Evolutionary conservation across 2,797 vertebrate species (phyloP), one percentile per base, ranked within the genome.

Genomic region (Podarcis lilfordi): DNA sequence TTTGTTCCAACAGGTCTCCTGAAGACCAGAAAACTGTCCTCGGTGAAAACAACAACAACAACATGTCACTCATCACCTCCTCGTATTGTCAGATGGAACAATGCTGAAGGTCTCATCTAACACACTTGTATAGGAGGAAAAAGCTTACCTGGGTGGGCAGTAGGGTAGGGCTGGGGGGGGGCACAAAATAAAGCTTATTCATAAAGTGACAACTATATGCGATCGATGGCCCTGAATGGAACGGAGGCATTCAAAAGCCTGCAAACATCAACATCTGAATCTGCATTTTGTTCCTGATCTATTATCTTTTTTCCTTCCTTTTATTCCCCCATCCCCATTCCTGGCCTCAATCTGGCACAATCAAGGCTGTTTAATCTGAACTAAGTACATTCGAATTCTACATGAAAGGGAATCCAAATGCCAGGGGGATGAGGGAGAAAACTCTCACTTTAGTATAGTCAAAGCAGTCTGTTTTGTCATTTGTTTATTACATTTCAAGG

Each of bases 1-100:
- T 85, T 96, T 94, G 87, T 94, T 92, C 91, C 90, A 94, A 91
- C 95, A 95, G 75, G 29, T 93, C 92, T 95, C 89, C 90, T 83
- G 80, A 84, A 93, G 94, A 94, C 89, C 92, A 85, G 77, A 93
- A 92, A 95, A 95, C 55, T 45, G 23, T 90, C 83, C 82, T 92
- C 74, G 71, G 59, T 85, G 27, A 4, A 9, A 43, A 55, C 1
- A 35, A 21, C 29, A 75, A 75, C 66, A 75, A 92, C 95, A 94
- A 78, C 40, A 4, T 29, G 86, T 91, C 94, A 91, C 90, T 95
- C 92, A 91, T 80, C 92, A 92, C 89, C 87, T 94, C 89, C 86
- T 90, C 0, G 0, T 87, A 91, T 78, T 84, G 84, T 69, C 55
- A 91, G 92, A 88, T 84, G 82, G 59, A 88, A 93, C 90, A 92